These are phyloP conservation scores for Reticulitermes lucifugus DNA, from an alignment of 2,888 invertebrate genomes.

Conservation along the genomic window DNA sequence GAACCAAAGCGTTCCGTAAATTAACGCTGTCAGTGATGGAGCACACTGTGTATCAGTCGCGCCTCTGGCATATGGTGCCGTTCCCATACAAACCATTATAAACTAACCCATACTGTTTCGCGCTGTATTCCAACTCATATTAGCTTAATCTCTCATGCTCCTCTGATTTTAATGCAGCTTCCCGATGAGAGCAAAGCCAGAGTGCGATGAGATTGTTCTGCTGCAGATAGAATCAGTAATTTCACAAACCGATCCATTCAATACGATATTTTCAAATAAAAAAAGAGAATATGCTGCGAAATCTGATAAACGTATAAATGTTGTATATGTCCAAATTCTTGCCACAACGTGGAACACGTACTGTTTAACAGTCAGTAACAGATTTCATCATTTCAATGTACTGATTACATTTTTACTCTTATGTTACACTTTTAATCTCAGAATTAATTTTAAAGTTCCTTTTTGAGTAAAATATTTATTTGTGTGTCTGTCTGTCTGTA, in stretches of 20 bases:
- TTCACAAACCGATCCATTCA: slow-evolving; percentile 19
- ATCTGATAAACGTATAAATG: slow-evolving; percentile 6
- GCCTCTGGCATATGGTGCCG: slow-evolving; percentile 26
- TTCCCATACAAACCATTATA: slow-evolving; percentile 40
- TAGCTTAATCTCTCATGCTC: slow-evolving; percentile 35
- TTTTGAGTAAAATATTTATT: no score
- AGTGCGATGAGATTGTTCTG: no score
- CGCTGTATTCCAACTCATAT: slow-evolving; percentile 21
- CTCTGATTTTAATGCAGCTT: slow-evolving; percentile 37
- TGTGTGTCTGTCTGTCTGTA: no score
- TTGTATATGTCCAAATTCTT: not conserved
- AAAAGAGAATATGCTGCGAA: slow-evolving; percentile 24
- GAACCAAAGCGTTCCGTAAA: not conserved
- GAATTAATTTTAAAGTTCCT: no score
- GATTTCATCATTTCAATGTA: not conserved
- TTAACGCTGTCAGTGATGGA: not conserved
- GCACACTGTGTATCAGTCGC: not conserved
- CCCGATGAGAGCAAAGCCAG: not conserved
- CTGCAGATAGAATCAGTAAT: slow-evolving; percentile 22
- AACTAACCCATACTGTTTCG: slow-evolving; percentile 36
- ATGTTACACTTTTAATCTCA: no score
- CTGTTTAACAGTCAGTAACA: not conserved
- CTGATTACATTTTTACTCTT: no score
- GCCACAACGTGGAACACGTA: no score
- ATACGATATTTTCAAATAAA: slow-evolving; percentile 33